A percentile compares a stretch with the other conserved stretches of the same genome.
These are phyloP conservation scores for Loriculus beryllinus DNA, from an alignment of 2,797 vertebrate species.

Conservation along the genomic window DNA sequence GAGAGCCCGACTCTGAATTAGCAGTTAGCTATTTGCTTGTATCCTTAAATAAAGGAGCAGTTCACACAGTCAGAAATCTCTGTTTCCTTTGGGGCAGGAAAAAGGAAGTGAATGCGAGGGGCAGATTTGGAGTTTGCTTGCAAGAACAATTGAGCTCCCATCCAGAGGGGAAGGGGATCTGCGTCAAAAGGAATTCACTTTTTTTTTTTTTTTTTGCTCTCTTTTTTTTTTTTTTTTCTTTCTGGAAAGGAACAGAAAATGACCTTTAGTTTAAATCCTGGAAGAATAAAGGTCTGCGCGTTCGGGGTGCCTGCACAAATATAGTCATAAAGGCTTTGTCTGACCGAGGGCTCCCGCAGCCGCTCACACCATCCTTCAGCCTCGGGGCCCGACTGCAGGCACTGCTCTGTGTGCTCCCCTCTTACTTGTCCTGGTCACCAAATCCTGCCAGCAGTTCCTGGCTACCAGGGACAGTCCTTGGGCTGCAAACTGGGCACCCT, in stretches of 20 bases:
- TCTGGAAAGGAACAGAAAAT: conserved; percentile 76
- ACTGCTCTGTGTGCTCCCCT: accelerated
- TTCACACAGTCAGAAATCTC: conserved; percentile 74
- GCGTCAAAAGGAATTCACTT: conserved; percentile 86
- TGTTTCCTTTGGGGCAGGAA: conserved; percentile 89
- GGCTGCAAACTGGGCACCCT: neutral
- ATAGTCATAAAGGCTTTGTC: conserved; percentile 50
- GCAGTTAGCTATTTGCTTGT: conserved; percentile 43
- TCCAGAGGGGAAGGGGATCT: conserved; percentile 88
- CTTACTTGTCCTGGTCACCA: neutral
- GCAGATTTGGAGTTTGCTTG: conserved; percentile 80
- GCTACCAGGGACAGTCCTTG: neutral
- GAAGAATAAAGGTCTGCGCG: conserved; percentile 58
- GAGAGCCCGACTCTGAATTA: neutral
- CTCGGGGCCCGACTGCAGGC: accelerated
- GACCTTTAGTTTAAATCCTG: conserved; percentile 78
- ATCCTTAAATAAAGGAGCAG: conserved; percentile 48
- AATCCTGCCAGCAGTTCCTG: conserved; percentile 2
- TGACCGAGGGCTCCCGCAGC: neutral
- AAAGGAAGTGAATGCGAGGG: conserved; percentile 88
- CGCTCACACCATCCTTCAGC: neutral
- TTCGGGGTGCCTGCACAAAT: conserved; percentile 42
- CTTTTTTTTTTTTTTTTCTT: neutral
- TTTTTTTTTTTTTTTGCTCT: neutral
- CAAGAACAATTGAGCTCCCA: conserved; percentile 90